These are phyloP conservation scores for Brachionus koreanus DNA, from an alignment of 1,140 invertebrate species.

Conservation along the genomic window DNA sequence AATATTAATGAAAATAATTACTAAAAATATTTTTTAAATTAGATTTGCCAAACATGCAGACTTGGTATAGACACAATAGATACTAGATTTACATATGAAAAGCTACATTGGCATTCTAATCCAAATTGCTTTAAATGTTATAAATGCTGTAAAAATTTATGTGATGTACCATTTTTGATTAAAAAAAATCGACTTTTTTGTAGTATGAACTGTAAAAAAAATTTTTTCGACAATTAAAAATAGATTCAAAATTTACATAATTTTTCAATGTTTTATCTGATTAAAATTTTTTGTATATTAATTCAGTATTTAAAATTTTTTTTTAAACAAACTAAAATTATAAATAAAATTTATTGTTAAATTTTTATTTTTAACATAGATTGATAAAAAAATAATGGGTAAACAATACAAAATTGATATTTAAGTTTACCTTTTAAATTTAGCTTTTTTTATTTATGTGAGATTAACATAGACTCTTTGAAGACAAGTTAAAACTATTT, in stretches of 20 bases:
- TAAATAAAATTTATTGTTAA: too few relatives aligned
- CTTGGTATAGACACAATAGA: background rate
- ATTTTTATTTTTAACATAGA: background rate
- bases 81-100: conserved; percentile 12
- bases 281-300: background rate
- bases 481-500: background rate
- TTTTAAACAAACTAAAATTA: too few relatives aligned
- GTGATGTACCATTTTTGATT: background rate
- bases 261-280: background rate
- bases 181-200: conserved; percentile 29
- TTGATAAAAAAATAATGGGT: background rate
- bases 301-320: too few relatives aligned
- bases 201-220: conserved; percentile 32
- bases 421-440: background rate
- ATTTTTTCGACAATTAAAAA: background rate
- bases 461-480: background rate
- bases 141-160: background rate
- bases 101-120: conserved; percentile 20
- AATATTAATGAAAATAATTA: background rate
- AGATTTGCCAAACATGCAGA: conserved; percentile 16
- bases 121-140: conserved; percentile 22
- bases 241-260: background rate
- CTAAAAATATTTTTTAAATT: background rate
- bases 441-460: background rate
- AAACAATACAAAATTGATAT: background rate